Percentiles rank a stretch among this genome's conserved stretches.
Evolutionary conservation across 1,140 invertebrate genomes (phyloP).

Genomic region (Diprion similis): DNA sequence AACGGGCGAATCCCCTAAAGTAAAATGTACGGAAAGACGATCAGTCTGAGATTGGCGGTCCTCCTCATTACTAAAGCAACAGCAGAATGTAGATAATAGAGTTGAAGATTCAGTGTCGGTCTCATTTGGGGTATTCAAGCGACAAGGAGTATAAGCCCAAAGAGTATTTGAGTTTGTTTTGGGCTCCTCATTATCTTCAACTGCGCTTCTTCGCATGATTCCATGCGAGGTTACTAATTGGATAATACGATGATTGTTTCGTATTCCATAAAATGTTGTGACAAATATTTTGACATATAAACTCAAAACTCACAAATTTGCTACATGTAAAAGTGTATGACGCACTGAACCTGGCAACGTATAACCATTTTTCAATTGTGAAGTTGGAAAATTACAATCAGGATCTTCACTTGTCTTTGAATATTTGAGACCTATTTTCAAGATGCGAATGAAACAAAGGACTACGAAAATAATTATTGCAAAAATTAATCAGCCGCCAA

Average conservation of each 20-base stretch:
- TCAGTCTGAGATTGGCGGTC: not conserved
- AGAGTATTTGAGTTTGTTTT: not conserved
- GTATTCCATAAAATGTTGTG: no score
- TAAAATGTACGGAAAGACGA: not conserved
- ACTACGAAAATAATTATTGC: conserved; percentile 10
- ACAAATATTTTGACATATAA: no score
- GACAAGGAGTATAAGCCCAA: not conserved
- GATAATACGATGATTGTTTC: no score
- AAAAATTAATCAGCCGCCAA: not conserved
- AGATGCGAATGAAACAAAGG: not conserved
- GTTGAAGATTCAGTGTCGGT: not conserved
- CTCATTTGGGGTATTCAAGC: not conserved
- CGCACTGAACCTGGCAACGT: no score
- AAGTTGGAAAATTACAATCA: no score
- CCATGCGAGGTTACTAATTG: not conserved
- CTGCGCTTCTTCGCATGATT: not conserved
- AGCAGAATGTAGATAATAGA: conserved; percentile 3
- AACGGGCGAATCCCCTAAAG: not conserved
- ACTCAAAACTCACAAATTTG: no score
- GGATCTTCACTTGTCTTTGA: no score
- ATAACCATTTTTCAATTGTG: no score
- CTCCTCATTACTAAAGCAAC: not conserved
- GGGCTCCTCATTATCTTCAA: not conserved
- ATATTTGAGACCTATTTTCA: no score
- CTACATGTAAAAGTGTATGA: no score